Conservation (phyloP, 2,888 invertebrate genomes). For the Hofmannophila pseudospretella region DNA sequence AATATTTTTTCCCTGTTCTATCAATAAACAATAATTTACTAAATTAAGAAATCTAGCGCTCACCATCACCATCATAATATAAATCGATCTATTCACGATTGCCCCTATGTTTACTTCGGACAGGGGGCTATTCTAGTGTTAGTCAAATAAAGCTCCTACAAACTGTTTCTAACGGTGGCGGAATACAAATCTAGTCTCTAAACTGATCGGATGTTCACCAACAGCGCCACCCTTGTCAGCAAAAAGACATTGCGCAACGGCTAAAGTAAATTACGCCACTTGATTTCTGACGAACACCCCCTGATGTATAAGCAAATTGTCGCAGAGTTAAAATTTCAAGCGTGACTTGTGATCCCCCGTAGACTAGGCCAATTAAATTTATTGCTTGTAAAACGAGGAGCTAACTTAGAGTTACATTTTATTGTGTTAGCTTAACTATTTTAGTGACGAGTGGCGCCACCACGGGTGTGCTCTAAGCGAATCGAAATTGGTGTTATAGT, state of each 20-base stretch:
- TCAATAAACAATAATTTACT: no score
- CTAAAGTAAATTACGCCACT: conserved; percentile 54
- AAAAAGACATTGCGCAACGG: no score
- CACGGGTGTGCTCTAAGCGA: conserved; percentile 40
- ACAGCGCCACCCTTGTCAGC: no score
- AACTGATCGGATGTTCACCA: no score
- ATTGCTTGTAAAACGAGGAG: conserved; percentile 75
- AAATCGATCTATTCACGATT: conserved; percentile 31
- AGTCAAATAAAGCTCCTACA: conserved; percentile 28
- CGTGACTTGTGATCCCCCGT: conserved; percentile 41
- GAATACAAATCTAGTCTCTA: conserved; percentile 2
- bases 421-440: conserved; percentile 72
- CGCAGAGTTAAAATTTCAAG: conserved; percentile 60
- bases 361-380: conserved; percentile 62
- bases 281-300: conserved; percentile 44
- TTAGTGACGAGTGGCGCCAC: conserved; percentile 52
- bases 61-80: conserved; percentile 14
- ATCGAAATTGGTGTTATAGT: conserved; percentile 12
- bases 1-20: no score
- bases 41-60: no score
- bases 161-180: conserved; percentile 50
- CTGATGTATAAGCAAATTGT: conserved; percentile 55
- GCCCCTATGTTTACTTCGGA: conserved; percentile 28
- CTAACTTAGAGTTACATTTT: conserved; percentile 74
- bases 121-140: conserved; percentile 17